These are phyloP conservation scores for Dendroctonus ponderosae DNA, from an alignment of 1,140 invertebrate genomes.

Conservation along the genomic window DNA sequence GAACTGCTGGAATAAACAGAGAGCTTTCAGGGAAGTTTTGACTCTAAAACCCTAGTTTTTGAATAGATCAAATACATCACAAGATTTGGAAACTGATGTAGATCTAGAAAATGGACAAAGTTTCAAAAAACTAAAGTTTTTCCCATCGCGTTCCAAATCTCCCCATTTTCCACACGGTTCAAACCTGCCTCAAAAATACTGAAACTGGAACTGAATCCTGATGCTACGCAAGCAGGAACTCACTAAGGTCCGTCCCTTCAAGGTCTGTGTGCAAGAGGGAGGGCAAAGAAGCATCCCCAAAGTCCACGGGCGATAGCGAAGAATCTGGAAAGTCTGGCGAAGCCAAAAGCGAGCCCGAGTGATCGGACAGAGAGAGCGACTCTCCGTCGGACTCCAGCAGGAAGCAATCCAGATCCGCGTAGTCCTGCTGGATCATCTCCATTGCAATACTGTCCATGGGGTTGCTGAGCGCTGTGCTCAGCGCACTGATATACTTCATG, in stretches of 20 bases:
- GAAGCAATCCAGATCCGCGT: slow-evolving; percentile 51
- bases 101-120: no score
- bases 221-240: slow-evolving; percentile 47
- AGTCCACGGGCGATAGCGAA: slow-evolving; percentile 46
- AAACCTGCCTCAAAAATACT: background rate
- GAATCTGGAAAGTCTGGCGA: slow-evolving; percentile 48
- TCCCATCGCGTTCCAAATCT: no score
- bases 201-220: background rate
- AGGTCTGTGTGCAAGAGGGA: slow-evolving; percentile 47
- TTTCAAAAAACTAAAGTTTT: no score
- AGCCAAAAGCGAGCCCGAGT: slow-evolving; percentile 43
- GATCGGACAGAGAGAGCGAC: slow-evolving; percentile 53
- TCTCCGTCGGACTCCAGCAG: slow-evolving; percentile 58
- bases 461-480: slow-evolving; percentile 52
- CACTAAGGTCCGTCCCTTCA: slow-evolving; percentile 44
- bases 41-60: no score
- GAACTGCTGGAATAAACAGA: no score
- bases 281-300: slow-evolving; percentile 44
- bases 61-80: no score
- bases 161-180: no score
- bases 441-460: slow-evolving; percentile 18
- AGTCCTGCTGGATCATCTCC: slow-evolving; percentile 38
- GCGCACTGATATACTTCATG: slow-evolving; percentile 80
- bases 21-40: no score
- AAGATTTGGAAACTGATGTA: no score